These are phyloP conservation scores for Sturmia bella DNA, from an alignment of 2,888 invertebrate species.

Conservation along the genomic window DNA sequence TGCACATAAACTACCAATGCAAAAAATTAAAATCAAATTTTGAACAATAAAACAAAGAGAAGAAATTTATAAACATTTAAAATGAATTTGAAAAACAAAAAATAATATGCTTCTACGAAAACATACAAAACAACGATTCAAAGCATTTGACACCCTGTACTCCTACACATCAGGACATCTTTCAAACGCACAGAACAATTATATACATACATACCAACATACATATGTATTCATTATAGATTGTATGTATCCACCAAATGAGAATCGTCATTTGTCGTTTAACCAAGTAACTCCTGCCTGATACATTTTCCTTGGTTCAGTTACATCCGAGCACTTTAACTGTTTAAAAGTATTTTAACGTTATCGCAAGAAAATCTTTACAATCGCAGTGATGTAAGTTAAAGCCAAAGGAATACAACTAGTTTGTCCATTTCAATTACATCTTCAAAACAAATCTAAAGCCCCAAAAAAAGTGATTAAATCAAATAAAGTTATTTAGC, in stretches of 20 bases:
- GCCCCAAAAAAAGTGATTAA: slow-evolving; percentile 52
- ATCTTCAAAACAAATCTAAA: slow-evolving; percentile 27
- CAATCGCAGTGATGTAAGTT: slow-evolving; percentile 51
- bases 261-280: slow-evolving; percentile 74
- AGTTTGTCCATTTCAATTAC: slow-evolving; percentile 45
- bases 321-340: slow-evolving; percentile 79
- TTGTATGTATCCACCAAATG: slow-evolving; percentile 69
- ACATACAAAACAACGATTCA: neutral
- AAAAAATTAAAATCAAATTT: no score
- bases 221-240: slow-evolving; percentile 19
- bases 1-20: no score
- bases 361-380: slow-evolving; percentile 52
- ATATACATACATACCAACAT: slow-evolving; percentile 3
- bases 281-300: slow-evolving; percentile 70
- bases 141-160: slow-evolving; percentile 65
- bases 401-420: slow-evolving; percentile 29
- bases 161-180: slow-evolving; percentile 69
- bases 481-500: slow-evolving; percentile 44
- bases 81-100: neutral
- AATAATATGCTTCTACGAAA: neutral
- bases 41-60: no score
- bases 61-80: neutral
- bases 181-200: slow-evolving; percentile 67
- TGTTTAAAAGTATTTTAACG: slow-evolving; percentile 75
- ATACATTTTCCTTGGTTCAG: slow-evolving; percentile 73